Evolutionary conservation across 2,113 vertebrate genomes (phyloP), one percentile per base, ranked within the genome.

Genomic region (Bambusicola thoracicus): DNA sequence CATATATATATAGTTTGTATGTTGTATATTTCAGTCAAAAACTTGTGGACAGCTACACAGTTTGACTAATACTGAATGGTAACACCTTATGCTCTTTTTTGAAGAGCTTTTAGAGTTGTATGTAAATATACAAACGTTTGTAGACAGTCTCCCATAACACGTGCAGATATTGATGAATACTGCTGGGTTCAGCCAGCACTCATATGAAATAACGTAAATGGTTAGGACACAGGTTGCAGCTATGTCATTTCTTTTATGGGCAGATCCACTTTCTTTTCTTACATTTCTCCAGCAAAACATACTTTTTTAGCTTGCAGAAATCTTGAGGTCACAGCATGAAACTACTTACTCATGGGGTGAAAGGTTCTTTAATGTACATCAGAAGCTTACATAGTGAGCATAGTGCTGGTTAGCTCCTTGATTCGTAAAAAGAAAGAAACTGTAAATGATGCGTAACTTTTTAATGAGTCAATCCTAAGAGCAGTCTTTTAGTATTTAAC

Each of bases 391-490:
- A 0, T 21, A 32, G 12, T 46, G 38, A 66, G 24, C n/a, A 29
- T 44, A 6, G 46, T 83, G 36, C 61, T 86, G 56, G 4, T 75
- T 56, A 84, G 65, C 61, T 51, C 67, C 12, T 11, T 49, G 46
- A 62, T 32, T 88, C 73, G 66, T 66, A 83, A 69, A 88, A 92
- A 63, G 11, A 32, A 86, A 81, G 75, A 56, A 89, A 46, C 46
- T 58, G 8, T 62, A 83, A 90, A 66, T 2, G 20, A 74, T 70
- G 68, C 49, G 21, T 77, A 90, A 90, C 80, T 70, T 95, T 92
- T 92, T 86, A 92, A 92, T 86, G 61, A 86, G 21, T 86, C 83
- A 90, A 66, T 59, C 30, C 18, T 11, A 49, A 70, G 32, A 59
- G 41, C 1, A 55, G 81, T 22, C 14, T 41, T 67, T 15, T 36